phyloP scores from a whole-genome alignment of 2,797 vertebrate genomes.

The Darevskia nairensis region DNA sequence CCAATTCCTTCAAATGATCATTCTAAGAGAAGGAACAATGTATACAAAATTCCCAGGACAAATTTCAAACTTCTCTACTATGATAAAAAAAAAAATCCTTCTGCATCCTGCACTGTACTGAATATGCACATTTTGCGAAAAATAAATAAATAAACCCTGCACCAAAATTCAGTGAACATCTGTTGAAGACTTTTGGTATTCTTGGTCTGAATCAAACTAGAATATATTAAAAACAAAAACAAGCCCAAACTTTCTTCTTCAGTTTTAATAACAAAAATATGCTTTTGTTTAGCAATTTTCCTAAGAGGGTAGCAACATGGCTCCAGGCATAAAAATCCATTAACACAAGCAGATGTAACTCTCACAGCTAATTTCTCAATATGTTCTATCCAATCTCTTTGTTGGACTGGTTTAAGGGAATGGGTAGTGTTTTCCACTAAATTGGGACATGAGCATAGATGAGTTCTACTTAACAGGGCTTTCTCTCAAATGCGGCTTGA shows the following conservation, averaged over 20 bases:
- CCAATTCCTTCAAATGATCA: too few species aligned
- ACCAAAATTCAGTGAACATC: not conserved
- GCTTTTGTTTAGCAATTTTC: conserved; percentile 14
- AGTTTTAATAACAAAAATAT: conserved; percentile 12
- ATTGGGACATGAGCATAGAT: not conserved
- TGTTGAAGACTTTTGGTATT: not conserved
- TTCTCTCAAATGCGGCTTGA: not conserved
- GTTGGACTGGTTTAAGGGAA: rapidly evolving
- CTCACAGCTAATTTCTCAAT: conserved; percentile 15
- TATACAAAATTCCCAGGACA: not conserved
- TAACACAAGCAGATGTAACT: conserved; percentile 2
- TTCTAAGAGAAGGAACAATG: too few species aligned
- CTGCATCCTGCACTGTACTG: not conserved
- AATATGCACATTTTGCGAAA: not conserved
- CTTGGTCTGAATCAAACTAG: not conserved
- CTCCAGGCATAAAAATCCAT: conserved; percentile 25
- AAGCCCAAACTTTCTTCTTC: not conserved
- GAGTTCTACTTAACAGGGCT: not conserved
- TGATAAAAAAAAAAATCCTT: not conserved
- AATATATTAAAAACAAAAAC: not conserved
- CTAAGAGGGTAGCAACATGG: not conserved
- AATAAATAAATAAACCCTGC: not conserved
- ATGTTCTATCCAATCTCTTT: conserved; percentile 5
- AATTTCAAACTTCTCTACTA: not conserved
- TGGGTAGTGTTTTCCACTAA: conserved; percentile 14